Evolutionary conservation across 2,888 invertebrate genomes (phyloP).

Genomic region (Clanis bilineata): DNA sequence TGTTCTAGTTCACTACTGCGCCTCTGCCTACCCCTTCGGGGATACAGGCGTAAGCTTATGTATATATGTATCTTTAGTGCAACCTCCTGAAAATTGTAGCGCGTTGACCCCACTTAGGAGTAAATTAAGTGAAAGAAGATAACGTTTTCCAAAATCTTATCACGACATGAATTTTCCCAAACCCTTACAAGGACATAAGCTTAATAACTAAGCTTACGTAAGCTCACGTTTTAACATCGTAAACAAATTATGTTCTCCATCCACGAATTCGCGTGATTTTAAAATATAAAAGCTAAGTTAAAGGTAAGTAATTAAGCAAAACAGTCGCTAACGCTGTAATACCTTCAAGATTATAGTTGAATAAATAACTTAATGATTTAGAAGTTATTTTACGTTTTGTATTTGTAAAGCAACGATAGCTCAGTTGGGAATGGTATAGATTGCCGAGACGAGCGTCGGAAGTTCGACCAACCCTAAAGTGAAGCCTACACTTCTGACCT

Average conservation of each 20-base stretch:
- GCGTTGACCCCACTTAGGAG: no score
- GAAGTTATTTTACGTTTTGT: no score
- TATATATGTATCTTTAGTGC: no score
- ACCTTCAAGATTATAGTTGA: background rate
- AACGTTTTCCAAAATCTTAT: background rate
- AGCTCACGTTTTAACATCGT: background rate
- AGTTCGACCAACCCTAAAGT: no score
- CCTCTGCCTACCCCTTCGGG: no score
- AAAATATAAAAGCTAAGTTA: slow-evolving; percentile 38
- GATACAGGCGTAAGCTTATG: no score
- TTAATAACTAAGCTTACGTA: slow-evolving; percentile 13
- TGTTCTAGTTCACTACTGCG: no score
- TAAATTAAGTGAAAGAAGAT: background rate
- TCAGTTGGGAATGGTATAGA: no score
- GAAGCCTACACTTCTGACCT: no score
- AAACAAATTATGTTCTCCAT: slow-evolving; percentile 14
- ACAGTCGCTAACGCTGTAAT: slow-evolving; percentile 15
- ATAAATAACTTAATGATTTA: background rate
- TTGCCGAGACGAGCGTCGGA: no score
- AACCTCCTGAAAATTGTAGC: no score
- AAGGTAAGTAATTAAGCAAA: slow-evolving; percentile 37
- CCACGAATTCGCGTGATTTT: slow-evolving; percentile 38
- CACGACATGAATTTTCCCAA: background rate
- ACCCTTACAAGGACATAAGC: slow-evolving; percentile 9
- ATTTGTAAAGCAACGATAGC: no score